A percentile compares a stretch with the other conserved stretches of the same genome.
These are phyloP conservation scores for Cyaniris semiargus DNA, from an alignment of 2,888 invertebrate genomes.

Conservation along the genomic window DNA sequence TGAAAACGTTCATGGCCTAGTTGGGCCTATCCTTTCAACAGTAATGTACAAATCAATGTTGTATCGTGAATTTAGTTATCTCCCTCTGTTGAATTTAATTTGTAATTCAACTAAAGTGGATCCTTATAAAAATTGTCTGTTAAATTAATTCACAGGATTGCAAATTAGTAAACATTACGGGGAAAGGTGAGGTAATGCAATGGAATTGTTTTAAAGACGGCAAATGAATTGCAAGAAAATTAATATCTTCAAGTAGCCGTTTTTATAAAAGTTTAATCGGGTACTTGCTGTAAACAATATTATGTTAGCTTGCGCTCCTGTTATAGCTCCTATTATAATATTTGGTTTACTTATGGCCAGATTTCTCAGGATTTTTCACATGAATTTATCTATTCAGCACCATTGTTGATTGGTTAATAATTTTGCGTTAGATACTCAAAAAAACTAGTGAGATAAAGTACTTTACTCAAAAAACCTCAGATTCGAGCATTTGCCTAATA, in stretches of 20 bases:
- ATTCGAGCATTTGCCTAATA: background rate
- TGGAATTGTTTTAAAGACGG: background rate
- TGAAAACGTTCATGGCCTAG: background rate
- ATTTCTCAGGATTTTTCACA: too few relatives aligned
- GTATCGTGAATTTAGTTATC: background rate
- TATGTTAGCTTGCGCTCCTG: too few relatives aligned
- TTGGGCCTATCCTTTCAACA: background rate
- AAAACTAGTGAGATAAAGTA: too few relatives aligned
- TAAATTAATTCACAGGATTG: background rate
- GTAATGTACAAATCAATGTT: background rate
- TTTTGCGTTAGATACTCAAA: too few relatives aligned
- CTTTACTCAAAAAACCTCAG: too few relatives aligned
- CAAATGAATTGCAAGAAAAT: background rate
- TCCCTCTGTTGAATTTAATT: slow-evolving; percentile 17
- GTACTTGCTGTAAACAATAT: too few relatives aligned
- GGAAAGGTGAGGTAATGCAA: background rate
- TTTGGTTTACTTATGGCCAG: too few relatives aligned
- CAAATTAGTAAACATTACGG: background rate
- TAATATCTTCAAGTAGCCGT: background rate
- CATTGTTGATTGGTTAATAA: too few relatives aligned
- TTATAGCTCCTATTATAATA: too few relatives aligned
- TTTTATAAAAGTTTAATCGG: background rate
- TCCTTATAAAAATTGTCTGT: background rate
- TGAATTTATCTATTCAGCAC: too few relatives aligned
- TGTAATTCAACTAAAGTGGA: background rate